Percentiles rank a stretch among this genome's conserved stretches.
These are phyloP conservation scores for Peromyscus nudipes DNA, from an alignment of 2,797 vertebrate species.

Conservation along the genomic window DNA sequence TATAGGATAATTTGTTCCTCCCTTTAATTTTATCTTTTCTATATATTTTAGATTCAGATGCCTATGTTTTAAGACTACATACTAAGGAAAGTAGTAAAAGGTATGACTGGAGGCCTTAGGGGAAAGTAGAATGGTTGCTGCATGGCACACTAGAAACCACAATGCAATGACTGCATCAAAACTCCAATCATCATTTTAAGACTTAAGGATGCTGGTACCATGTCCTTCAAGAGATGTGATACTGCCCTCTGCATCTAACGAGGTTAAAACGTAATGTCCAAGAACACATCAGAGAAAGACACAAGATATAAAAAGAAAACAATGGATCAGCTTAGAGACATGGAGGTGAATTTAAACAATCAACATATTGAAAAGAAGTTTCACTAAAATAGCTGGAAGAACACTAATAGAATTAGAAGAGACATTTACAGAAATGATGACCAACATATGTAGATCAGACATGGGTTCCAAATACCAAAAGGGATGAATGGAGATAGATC, in stretches of 20 bases:
- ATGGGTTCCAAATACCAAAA: not conserved
- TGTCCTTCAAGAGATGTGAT: not conserved
- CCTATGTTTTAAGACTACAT: not conserved
- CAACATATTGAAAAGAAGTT: not conserved
- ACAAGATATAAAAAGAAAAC: not conserved
- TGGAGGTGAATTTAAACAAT: conserved; percentile 35
- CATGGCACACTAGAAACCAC: not conserved
- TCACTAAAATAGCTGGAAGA: not conserved
- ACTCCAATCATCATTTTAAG: not conserved
- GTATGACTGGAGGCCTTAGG: not conserved
- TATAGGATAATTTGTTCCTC: not conserved
- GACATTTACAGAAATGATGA: not conserved
- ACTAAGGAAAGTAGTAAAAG: not conserved
- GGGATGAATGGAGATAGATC: conserved; percentile 7
- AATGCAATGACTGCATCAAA: not conserved
- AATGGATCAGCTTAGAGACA: not conserved
- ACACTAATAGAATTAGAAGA: not conserved
- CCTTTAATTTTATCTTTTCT: not conserved
- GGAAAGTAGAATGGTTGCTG: not conserved
- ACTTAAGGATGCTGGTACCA: not conserved
- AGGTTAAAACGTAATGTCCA: not conserved
- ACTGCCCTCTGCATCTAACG: not conserved
- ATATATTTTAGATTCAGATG: not conserved
- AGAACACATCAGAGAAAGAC: not conserved
- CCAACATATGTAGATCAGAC: not conserved